Percentiles rank a stretch among this genome's conserved stretches.
These are phyloP conservation scores for Drosophila cracens DNA, from an alignment of 2,888 invertebrate genomes.

Conservation along the genomic window DNA sequence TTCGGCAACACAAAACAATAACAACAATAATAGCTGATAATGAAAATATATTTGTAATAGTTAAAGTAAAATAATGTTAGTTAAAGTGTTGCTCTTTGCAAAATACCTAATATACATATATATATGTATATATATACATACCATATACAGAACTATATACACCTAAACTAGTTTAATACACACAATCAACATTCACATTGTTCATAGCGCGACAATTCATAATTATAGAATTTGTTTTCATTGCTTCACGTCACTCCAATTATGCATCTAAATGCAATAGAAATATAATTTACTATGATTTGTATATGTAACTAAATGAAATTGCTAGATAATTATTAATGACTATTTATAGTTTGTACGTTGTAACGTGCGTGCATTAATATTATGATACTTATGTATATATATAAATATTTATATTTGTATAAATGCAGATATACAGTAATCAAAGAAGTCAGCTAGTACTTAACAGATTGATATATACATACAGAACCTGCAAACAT, in stretches of 20 bases:
- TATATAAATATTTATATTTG: constrained; percentile 51
- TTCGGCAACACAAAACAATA: constrained; percentile 67
- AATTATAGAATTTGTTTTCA: constrained; percentile 65
- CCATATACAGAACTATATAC: constrained; percentile 49
- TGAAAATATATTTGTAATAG: constrained; percentile 75
- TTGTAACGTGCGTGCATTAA: constrained; percentile 24
- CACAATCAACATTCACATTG: constrained; percentile 71
- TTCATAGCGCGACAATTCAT: constrained; percentile 60
- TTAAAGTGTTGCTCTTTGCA: constrained; percentile 67
- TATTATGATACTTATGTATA: constrained; percentile 43
- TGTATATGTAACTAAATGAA: constrained; percentile 72
- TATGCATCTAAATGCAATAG: constrained; percentile 78
- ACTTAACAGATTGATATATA: constrained; percentile 59
- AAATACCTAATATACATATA: constrained; percentile 50
- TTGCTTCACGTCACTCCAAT: constrained; percentile 78
- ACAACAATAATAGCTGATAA: constrained; percentile 77
- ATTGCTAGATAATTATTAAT: constrained; percentile 75
- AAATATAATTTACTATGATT: constrained; percentile 57
- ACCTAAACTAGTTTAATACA: constrained; percentile 65
- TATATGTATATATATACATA: constrained; percentile 17
- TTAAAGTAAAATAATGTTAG: constrained; percentile 73
- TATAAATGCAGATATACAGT: constrained; percentile 32
- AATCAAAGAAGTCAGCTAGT: constrained; percentile 58
- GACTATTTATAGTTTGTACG: constrained; percentile 64
- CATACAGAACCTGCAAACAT: constrained; percentile 40